Percentiles rank a stretch among this genome's conserved stretches.
phyloP scores from a whole-genome alignment of 2,113 vertebrate genomes.

The Macquaria australasica region DNA sequence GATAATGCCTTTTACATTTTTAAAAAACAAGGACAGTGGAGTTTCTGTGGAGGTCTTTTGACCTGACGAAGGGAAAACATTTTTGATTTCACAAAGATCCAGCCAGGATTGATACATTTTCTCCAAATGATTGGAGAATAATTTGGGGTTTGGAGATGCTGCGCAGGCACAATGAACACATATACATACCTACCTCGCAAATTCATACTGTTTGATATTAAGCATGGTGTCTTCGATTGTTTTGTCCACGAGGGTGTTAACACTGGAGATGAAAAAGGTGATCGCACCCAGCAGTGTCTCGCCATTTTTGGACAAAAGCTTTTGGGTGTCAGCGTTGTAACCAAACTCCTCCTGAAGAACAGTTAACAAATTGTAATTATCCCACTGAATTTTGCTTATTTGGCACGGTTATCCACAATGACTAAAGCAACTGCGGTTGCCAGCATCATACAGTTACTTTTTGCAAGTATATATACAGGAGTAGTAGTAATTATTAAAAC shows the following conservation, averaged over 20 bases:
- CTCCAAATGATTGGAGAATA: neutral
- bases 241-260: conserved; percentile 97
- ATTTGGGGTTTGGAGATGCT: neutral
- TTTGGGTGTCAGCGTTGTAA: conserved; percentile 98
- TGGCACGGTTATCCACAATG: too few relatives aligned
- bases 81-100: neutral
- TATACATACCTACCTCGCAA: conserved; percentile 92
- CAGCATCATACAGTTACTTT: neutral
- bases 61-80: neutral
- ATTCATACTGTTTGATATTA: conserved; percentile 98
- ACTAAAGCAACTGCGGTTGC: neutral
- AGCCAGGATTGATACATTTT: neutral
- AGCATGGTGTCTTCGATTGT: conserved; percentile 98
- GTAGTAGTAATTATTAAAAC: neutral
- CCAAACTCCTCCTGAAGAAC: conserved; percentile 94
- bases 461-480: neutral
- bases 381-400: neutral
- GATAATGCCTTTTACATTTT: neutral
- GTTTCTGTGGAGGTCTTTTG: neutral
- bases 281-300: conserved; percentile 96
- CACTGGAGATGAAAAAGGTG: conserved; percentile 96
- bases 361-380: neutral
- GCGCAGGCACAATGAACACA: neutral
- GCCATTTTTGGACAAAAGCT: conserved; percentile 97
- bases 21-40: neutral